Conservation (phyloP, 2,888 invertebrate genomes). For the Trachelus tabidus region DNA sequence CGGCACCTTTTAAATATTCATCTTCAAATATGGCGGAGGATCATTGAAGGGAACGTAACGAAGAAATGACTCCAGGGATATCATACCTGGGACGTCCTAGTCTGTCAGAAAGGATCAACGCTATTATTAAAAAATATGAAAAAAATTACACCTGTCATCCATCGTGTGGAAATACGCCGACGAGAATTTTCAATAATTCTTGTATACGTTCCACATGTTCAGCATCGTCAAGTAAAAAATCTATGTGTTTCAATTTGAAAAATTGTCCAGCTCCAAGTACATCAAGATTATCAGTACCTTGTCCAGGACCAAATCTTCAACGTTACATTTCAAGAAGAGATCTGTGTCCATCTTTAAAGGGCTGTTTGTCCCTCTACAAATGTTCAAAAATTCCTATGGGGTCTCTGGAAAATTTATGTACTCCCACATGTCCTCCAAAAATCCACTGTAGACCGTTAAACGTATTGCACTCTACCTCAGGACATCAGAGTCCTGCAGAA, state of each 20-base stretch:
- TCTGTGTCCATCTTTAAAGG: conserved; percentile 31
- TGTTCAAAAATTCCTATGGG: neutral
- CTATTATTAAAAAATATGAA: conserved; percentile 52
- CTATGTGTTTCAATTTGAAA: neutral
- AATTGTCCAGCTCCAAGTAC: neutral
- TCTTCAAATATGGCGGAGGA: neutral
- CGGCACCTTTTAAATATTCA: neutral
- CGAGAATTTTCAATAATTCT: conserved; percentile 15
- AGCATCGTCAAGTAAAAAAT: neutral
- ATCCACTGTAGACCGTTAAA: neutral
- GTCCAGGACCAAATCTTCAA: conserved; percentile 38
- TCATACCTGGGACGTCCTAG: conserved; percentile 2
- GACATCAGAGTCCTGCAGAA: neutral
- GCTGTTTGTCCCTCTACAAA: conserved; percentile 29
- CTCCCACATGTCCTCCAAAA: neutral
- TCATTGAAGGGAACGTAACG: neutral
- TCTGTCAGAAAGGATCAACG: conserved; percentile 51
- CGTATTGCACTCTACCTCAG: no score
- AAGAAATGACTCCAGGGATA: neutral
- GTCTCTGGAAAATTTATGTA: neutral
- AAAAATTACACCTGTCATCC: neutral
- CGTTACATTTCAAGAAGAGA: conserved; percentile 33
- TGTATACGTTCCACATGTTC: neutral
- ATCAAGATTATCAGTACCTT: conserved; percentile 14
- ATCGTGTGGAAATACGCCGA: neutral